Percentiles rank a stretch among this genome's conserved stretches.
phyloP scores from a whole-genome alignment of 2,797 vertebrate species.

The Microtus agrestis region DNA sequence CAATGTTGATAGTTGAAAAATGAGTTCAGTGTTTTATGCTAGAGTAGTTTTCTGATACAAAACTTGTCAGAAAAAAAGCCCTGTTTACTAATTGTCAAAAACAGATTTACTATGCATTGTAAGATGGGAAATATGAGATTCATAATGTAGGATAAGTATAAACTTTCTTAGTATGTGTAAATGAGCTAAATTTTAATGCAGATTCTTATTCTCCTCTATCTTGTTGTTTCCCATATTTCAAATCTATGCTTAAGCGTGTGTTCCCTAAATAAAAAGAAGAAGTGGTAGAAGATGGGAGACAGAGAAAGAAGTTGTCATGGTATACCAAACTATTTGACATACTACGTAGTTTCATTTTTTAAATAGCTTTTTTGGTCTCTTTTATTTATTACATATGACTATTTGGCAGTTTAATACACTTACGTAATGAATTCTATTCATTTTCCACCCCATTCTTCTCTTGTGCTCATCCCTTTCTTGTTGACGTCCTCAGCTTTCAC shows the following conservation, averaged over 20 bases:
- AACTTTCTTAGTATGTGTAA: neutral
- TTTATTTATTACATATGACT: neutral
- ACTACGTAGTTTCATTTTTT: neutral
- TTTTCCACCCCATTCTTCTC: neutral
- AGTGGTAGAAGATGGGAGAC: neutral
- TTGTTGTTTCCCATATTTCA: no score
- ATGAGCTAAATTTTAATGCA: neutral
- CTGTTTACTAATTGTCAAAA: neutral
- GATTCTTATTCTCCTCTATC: no score
- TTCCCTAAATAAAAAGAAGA: neutral
- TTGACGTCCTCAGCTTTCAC: neutral
- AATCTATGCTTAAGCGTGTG: neutral
- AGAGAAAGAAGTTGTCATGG: neutral
- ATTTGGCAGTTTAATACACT: neutral
- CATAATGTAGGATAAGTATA: neutral
- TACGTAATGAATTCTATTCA: neutral
- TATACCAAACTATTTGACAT: neutral
- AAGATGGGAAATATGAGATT: neutral
- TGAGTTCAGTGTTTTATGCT: neutral
- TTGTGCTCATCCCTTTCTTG: neutral
- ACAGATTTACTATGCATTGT: neutral
- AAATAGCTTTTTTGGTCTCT: no score
- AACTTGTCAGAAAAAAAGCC: neutral
- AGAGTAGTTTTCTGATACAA: no score
- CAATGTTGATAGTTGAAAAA: no score